Percentiles rank a stretch among this genome's conserved stretches.
Conservation (phyloP, 2,113 vertebrate genomes). For the Okapia johnstoni region DNA sequence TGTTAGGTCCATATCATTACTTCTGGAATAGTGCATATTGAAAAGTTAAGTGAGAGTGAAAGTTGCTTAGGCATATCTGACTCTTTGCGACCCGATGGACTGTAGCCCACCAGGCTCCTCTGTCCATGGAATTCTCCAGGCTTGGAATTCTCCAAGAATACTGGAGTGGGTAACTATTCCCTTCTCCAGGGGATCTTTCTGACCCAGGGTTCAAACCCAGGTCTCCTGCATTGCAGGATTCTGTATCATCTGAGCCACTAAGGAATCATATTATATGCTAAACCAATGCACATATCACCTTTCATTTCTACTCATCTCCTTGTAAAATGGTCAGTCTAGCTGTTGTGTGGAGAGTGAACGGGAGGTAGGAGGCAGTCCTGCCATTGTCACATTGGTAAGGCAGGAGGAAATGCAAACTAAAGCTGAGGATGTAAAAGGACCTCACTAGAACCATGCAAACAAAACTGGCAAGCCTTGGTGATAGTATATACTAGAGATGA, state of each 20-base stretch:
- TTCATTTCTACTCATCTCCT: background rate
- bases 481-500: background rate
- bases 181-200: background rate
- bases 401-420: background rate
- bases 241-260: background rate
- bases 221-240: background rate
- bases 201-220: background rate
- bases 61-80: background rate
- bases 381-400: background rate
- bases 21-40: background rate
- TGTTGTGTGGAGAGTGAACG: background rate
- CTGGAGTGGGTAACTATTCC: background rate
- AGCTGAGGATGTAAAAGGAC: background rate
- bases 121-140: background rate
- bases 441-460: background rate
- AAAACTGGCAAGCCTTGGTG: background rate
- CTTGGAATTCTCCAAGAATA: background rate
- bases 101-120: background rate
- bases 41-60: background rate
- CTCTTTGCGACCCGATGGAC: background rate
- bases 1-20: background rate
- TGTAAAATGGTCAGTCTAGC: background rate
- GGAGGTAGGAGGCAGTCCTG: background rate
- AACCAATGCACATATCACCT: background rate
- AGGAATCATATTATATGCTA: background rate